A percentile compares a stretch with the other conserved stretches of the same genome.
Conservation (phyloP, 2,113 vertebrate species). For the Rhynchopsitta pachyrhyncha region DNA sequence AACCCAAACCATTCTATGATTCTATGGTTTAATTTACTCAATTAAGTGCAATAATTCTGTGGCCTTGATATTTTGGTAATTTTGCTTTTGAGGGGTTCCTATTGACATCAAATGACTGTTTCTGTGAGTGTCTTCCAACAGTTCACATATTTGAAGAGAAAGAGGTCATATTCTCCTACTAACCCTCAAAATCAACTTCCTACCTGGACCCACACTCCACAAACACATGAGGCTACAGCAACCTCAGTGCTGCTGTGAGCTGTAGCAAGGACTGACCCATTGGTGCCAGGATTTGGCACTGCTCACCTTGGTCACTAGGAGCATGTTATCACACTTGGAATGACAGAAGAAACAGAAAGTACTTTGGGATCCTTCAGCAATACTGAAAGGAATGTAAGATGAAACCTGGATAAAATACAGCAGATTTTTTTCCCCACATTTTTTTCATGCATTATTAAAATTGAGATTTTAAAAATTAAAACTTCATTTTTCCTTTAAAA, state of each 20-base stretch:
- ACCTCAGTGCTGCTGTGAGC: neutral
- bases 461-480: conserved; percentile 48
- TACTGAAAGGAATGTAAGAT: neutral
- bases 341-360: neutral
- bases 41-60: rapidly evolving
- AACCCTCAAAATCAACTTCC: neutral
- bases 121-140: neutral
- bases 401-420: conserved; percentile 13
- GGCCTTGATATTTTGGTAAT: neutral
- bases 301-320: neutral
- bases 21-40: neutral
- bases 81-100: neutral
- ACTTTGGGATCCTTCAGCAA: neutral
- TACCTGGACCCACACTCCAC: rapidly evolving
- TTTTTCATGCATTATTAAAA: conserved; percentile 52
- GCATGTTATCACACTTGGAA: rapidly evolving
- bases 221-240: rapidly evolving
- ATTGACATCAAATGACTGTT: neutral
- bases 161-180: neutral
- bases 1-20: neutral
- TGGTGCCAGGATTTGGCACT: neutral
- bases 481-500: conserved; percentile 43
- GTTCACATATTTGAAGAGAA: neutral
- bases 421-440: neutral
- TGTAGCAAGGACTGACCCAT: neutral